Evolutionary conservation across 64 coral and sea anemone genomes (phyloP), one percentile per base, ranked within the genome.

Genomic region (Platygyra sinensis): DNA sequence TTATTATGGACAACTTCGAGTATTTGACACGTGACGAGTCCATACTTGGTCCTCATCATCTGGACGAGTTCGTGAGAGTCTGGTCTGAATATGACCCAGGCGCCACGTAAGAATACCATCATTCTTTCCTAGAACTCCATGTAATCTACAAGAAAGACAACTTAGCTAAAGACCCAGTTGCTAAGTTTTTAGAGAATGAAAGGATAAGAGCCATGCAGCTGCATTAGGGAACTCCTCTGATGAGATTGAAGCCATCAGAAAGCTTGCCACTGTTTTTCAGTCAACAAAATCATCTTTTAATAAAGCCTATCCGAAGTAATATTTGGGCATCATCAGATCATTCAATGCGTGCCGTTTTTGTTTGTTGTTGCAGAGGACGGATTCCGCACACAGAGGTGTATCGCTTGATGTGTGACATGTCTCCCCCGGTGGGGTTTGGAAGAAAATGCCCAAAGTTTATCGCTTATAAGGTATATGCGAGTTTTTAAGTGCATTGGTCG

Each of bases 1-100:
- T 99, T 60, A 99, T 99, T 54, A 96, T 99, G 97, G 97, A 99
- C 89, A 99, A 99, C 61, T 99, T 99, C 38, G 97, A 99, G 74
- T 99, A 99, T 78, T 73, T 99, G 49, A 99, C 97, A 42, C 91
- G 97, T 3, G 97, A 99, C 36, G 97, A 99, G 77, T 99, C 97
- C 42, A 99, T 99, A 30, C 88, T 99, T 13, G 97, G 97, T 19
- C 97, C 97, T 27, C 97, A 99, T 54, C 97, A 99, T 74, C 75
- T 99, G 59, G 97, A 99, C 19, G 97, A 99, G 86, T 99, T 99
- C 61, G 97, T 99, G 18, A 87, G 97, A 24, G 97, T 99, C 27
- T 99, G 97, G 97, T 93, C 94, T 20, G 97, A 99, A 74, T 99
- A 99, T 72, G 97, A 99, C 52, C 97, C 94, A 38, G 94, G 94